Conservation (phyloP, 2,113 vertebrate genomes). For the Indicator indicator region DNA sequence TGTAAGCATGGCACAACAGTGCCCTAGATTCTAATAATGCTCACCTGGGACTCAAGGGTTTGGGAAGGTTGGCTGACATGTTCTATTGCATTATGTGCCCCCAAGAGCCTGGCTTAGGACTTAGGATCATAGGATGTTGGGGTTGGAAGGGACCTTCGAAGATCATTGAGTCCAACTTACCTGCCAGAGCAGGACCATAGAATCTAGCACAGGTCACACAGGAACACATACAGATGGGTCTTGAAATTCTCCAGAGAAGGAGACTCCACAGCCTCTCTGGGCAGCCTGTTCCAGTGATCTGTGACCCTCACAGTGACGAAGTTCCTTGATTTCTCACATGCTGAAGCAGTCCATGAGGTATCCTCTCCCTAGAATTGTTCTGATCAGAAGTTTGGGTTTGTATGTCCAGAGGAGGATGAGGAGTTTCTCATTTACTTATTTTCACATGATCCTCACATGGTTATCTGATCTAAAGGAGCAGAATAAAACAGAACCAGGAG, state of each 20-base stretch:
- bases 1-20: background rate
- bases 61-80: background rate
- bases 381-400: background rate
- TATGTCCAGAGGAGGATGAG: background rate
- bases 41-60: background rate
- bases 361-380: background rate
- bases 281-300: too few species aligned
- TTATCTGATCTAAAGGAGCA: background rate
- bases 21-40: background rate
- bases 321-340: background rate
- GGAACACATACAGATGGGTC: too few species aligned
- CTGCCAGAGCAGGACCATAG: too few species aligned
- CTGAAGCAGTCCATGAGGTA: background rate
- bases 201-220: too few species aligned
- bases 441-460: background rate
- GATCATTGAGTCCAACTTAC: too few species aligned
- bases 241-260: too few species aligned
- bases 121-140: too few species aligned
- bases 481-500: background rate
- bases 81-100: rapidly evolving
- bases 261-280: too few species aligned
- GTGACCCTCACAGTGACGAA: too few species aligned
- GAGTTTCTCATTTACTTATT: background rate
- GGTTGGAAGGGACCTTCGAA: too few species aligned
- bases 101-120: background rate